Base-by-base conservation (phyloP, 1,140 invertebrate genomes). In the Anagrus nilaparvatae region DNA sequence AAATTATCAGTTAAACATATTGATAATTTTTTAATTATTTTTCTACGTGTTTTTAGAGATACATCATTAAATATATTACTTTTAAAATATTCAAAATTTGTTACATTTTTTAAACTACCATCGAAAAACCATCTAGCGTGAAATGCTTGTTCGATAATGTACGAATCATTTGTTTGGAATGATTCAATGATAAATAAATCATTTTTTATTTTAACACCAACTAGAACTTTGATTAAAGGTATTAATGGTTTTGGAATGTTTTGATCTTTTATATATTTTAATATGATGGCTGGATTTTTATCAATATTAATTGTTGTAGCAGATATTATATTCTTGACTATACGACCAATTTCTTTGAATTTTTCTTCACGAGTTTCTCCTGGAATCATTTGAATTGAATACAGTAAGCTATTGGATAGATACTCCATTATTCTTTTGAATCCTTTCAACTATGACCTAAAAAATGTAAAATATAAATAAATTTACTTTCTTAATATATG, bases 111-210 rank as follows among this genome's bases (percentile, higher is more conserved):
- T 3, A 43, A 42, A 6, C 53, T 42, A 0, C 50, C 51, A 5
- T 59, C 36, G 36, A 62, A 63, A n/a, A 63, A 52, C 47, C 58
- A 53, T 0, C 17, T 30, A 0, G 52, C 56, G 12, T 55, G 50
- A 1, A 67, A 25, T 13, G 58, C 63, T 32, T 49, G 45, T 1
- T 47, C 41, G 17, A 59, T 49, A 1, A 67, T n/a, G 2, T 47
- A 29, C 10, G 20, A 3, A 19, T 66, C 52, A 0, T 56, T 50
- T 4, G 58, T 58, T 28, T 47, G 55, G 0, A 67, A 43, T 0
- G 61, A 54, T 5, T 52, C 37, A 0, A 56, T 43, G 14, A 67
- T 48, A 1, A 29, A 34, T 5, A 47, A 35, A 3, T 23, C 29
- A 0, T 54, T 37, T 10, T 49, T 51, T 14, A 48, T 19, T 13